Evolutionary conservation across 2,797 vertebrate genomes (phyloP), one percentile per base, ranked within the genome.

Genomic region (Acrocephalus scirpaceus): DNA sequence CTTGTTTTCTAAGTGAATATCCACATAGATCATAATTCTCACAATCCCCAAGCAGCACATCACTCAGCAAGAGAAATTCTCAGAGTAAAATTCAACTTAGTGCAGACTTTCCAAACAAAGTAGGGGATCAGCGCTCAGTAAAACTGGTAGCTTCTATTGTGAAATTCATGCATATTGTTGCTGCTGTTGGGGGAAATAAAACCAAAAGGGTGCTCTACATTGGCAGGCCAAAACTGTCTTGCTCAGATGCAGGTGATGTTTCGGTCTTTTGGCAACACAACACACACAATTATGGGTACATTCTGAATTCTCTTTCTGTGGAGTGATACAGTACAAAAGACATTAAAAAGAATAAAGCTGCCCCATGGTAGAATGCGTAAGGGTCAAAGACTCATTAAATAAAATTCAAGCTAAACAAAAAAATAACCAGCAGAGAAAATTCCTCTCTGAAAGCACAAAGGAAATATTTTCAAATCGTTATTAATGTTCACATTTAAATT

Each of bases 131-230:
- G 60, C 54, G 34, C 32, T 57, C 45, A 54, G 21, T 34, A 66
- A 76, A 75, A 83, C 11, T 21, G 7, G n/a, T 10, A 50, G 32
- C 7, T 93, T 78, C 51, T 65, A 48, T 3, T 19, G 34, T 36
- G 20, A 66, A 95, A 58, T 77, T 51, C 11, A 58, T 17, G 7
- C 44, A 27, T 44, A 11, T 4, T 88, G 48, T 32, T 76, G 29
- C 50, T 79, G 32, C 26, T 27, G 2, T 12, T n/a, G 36, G 14
- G 22, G 17, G 11, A 34, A 34, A n/a, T 9, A 57, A 40, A n/a
- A 2, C 0, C 4, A 6, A 57, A 74, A 74, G 2, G 1, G 30
- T 9, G 16, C 32, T 73, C 48, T 54, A 32, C 0, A 1, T 11
- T 47, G n/a, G 26, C 18, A 73, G 21, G 27, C 26, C 40, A 64